Evolutionary conservation across 1,140 invertebrate genomes (phyloP), one percentile per base, ranked within the genome.

Genomic region (Drosophila nebulosa): DNA sequence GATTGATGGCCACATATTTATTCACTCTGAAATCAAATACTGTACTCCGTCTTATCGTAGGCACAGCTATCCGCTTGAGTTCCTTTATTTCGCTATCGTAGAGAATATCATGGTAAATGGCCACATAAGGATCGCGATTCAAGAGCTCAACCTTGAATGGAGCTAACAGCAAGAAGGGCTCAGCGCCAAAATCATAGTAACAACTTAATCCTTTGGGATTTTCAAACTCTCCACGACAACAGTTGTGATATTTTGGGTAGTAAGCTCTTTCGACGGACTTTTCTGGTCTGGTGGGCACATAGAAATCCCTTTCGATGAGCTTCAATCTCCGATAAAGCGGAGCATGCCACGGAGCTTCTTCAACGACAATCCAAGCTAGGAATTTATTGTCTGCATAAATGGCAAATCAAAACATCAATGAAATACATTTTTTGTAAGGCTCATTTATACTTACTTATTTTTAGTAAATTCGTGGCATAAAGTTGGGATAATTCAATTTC

Each of bases 101-200:
- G 7, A 64, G 10, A 7, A 64, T 22, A 9, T 64, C 63, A 42
- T 57, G 10, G 30, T 56, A 56, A 3, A 57, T 12, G 10, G 39
- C 53, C 26, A 64, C 22, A 30, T 21, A 64, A 24, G 63, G 63
- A 1, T 32, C 6, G 1, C 12, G 16, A 9, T 22, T n/a, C 14
- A 64, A 30, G 1, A 14, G 10, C 53, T 64, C 63, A 32, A 57
- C 26, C 16, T 64, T 64, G 14, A 56, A 57, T 3, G 63, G 63
- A 3, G 63, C 63, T 16, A 64, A n/a, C 1, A 35, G 10, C 9
- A 64, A 26, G 7, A 64, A 22, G 7, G 63, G 53, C 2, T 42
- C n/a, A 0, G n/a, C 22, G n/a, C 21, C 1, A 4, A 12, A 55
- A 46, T 64, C 30, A 16, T 56, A 64, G 18, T 57, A 39, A 18